Evolutionary conservation across 2,797 vertebrate genomes (phyloP), one percentile per base, ranked within the genome.

Genomic region (Sparidentex hasta): DNA sequence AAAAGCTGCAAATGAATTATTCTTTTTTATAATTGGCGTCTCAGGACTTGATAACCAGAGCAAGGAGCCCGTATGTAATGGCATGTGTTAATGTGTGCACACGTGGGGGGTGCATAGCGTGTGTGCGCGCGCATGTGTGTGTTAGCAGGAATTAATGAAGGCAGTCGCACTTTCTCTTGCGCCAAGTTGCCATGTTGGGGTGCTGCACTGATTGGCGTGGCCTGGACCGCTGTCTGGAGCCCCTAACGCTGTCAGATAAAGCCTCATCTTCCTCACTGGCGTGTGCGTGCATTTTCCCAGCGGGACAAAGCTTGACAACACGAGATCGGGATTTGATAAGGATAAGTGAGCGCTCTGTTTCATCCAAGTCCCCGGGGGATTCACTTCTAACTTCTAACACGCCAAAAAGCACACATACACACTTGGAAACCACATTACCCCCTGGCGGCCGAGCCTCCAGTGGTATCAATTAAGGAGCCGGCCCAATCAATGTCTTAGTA

Each of bases 401-500:
- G 65, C 67, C 76, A 83, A 71, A 82, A 88, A 77, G 59, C 67
- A 56, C 72, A 67, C 70, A 89, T 3, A 74, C 71, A 82, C 79
- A 84, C 50, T 79, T 13, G 78, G 52, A 76, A 78, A 75, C 55
- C 58, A 50, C 76, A 66, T 72, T 59, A 68, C 69, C 70, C 85
- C 86, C 80, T 65, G 72, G 82, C 71, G 44, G 89, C 81, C 74
- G 6, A 84, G 84, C 87, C 87, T 93, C 92, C 83, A 81, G 88
- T 88, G 86, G 91, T 92, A 94, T 95, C 93, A 94, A 94, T 94
- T 93, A 94, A 90, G 86, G 80, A 87, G 76, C 80, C 33, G 80
- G 84, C 83, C 85, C 87, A 93, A 95, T 96, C 93, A 94, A 92
- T 95, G 93, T 88, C 88, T 91, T 78, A 91, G 83, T 74, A 84